Evolutionary conservation across 2,888 invertebrate species (phyloP).

Genomic region (Trilocha varians): DNA sequence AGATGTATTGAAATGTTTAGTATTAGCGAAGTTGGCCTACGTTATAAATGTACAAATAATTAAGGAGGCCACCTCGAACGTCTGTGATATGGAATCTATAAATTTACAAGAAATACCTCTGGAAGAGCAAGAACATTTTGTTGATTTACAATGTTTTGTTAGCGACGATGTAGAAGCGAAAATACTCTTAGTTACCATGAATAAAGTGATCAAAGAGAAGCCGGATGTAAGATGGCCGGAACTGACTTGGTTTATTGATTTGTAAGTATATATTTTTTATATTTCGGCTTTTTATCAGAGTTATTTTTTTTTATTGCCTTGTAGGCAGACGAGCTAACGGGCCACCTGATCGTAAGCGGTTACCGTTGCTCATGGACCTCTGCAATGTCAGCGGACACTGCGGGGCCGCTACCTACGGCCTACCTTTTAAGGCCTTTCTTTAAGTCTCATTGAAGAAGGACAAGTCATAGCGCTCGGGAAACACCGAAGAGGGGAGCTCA

Average conservation of each 20-base stretch:
- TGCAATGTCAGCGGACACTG: too few relatives aligned
- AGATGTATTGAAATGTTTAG: slow-evolving; percentile 50
- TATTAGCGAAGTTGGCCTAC: slow-evolving; percentile 50
- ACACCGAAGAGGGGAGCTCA: too few relatives aligned
- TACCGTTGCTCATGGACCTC: too few relatives aligned
- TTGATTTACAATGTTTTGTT: slow-evolving; percentile 75
- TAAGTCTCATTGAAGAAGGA: too few relatives aligned
- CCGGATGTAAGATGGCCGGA: slow-evolving; percentile 79
- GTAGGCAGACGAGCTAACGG: too few relatives aligned
- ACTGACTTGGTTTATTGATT: slow-evolving; percentile 78
- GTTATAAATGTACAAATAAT: slow-evolving; percentile 66
- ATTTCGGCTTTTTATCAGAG: too few relatives aligned
- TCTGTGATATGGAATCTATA: slow-evolving; percentile 55
- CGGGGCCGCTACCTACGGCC: too few relatives aligned
- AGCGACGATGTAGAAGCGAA: slow-evolving; percentile 70
- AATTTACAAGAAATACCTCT: slow-evolving; percentile 53
- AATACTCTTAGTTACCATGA: slow-evolving; percentile 75
- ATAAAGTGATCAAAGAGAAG: slow-evolving; percentile 71
- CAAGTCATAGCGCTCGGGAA: too few relatives aligned
- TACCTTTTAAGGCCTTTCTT: too few relatives aligned
- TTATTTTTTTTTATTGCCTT: too few relatives aligned
- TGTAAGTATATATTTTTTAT: slow-evolving; percentile 64
- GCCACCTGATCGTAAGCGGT: too few relatives aligned
- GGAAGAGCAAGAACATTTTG: slow-evolving; percentile 40
- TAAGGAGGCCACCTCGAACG: slow-evolving; percentile 37